Percentiles rank a stretch among this genome's conserved stretches.
phyloP scores from a whole-genome alignment of 2,113 vertebrate genomes.

The Lasiurus borealis region DNA sequence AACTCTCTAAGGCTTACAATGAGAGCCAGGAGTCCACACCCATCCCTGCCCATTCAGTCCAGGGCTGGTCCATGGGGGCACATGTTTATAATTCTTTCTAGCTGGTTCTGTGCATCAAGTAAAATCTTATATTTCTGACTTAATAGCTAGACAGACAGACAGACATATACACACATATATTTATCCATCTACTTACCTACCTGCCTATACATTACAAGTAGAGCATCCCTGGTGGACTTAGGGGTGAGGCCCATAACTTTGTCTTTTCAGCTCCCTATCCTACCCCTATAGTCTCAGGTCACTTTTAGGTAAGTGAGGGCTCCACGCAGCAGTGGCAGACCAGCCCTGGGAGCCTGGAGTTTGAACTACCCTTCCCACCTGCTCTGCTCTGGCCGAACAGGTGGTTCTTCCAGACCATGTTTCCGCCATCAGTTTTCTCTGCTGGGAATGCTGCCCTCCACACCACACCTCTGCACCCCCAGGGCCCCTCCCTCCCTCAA shows the following conservation, averaged over 20 bases:
- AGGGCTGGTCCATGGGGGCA: background rate
- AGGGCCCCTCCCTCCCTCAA: too few relatives aligned
- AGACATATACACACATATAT: background rate
- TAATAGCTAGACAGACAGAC: background rate
- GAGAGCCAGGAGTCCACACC: background rate
- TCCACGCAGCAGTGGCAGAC: background rate
- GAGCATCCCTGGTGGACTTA: background rate
- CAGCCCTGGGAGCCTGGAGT: background rate
- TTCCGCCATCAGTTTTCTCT: fast-evolving
- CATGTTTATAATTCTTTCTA: background rate
- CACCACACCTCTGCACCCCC: fast-evolving
- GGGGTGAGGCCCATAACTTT: background rate
- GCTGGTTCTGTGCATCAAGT: background rate
- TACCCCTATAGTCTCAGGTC: background rate
- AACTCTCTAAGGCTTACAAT: background rate
- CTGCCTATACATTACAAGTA: too few relatives aligned
- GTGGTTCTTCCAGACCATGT: fast-evolving
- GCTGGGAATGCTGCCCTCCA: fast-evolving
- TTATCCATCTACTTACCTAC: background rate
- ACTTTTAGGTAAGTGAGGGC: background rate
- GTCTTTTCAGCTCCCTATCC: background rate
- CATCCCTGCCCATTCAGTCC: too few relatives aligned
- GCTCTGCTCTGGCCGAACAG: fast-evolving
- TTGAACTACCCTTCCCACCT: background rate
- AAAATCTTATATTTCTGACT: background rate